Evolutionary conservation across 2,113 vertebrate species (phyloP).

Genomic region (Neolamprologus tretocephalus): DNA sequence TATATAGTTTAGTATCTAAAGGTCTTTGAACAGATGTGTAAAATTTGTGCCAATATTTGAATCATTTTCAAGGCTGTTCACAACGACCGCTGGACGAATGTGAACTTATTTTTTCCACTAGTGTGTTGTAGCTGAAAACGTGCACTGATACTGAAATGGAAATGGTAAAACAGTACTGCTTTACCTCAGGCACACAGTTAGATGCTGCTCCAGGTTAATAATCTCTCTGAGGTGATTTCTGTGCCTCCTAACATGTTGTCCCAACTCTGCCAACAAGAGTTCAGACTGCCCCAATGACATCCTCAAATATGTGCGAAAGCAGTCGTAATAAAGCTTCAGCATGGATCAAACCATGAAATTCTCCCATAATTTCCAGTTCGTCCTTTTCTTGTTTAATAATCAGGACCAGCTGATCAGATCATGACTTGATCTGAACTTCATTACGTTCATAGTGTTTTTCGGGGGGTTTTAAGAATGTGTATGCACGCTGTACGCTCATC

Average conservation of each 20-base stretch:
- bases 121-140: neutral
- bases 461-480: rapidly evolving
- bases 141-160: neutral
- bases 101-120: neutral
- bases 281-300: neutral
- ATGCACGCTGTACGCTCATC: neutral
- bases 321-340: neutral
- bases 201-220: neutral
- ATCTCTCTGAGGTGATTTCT: neutral
- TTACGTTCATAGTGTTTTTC: neutral
- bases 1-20: neutral
- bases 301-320: neutral
- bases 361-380: rapidly evolving
- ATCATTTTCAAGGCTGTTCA: neutral
- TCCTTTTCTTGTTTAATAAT: neutral
- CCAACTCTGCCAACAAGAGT: neutral
- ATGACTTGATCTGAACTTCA: neutral
- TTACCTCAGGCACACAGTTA: neutral
- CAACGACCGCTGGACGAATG: rapidly evolving
- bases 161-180: rapidly evolving
- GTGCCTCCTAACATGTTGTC: neutral
- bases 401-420: neutral
- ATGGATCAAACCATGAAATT: neutral
- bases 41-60: rapidly evolving
- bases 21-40: neutral